These are phyloP conservation scores for Notarius lentiginosus DNA, from an alignment of 2,113 vertebrate species.

Conservation along the genomic window DNA sequence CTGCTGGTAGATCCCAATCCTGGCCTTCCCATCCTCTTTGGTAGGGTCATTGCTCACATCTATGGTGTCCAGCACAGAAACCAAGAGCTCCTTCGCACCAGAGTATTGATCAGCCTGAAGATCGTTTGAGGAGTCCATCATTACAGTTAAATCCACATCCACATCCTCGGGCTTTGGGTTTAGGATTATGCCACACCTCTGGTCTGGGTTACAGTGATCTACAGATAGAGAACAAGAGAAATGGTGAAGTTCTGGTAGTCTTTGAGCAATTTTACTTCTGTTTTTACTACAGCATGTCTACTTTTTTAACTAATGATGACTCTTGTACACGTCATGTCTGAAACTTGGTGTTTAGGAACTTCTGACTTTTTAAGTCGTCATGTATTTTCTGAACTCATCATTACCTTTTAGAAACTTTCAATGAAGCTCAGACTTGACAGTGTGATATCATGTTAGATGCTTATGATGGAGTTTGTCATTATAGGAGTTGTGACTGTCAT, in stretches of 20 bases:
- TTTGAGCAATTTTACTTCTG: no score
- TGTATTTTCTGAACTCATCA: background rate
- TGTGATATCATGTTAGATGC: background rate
- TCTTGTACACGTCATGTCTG: no score
- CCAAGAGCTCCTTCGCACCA: conserved; percentile 72
- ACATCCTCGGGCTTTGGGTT: conserved; percentile 57
- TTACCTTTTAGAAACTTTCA: background rate
- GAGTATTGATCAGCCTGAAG: conserved; percentile 69
- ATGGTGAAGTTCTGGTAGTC: background rate
- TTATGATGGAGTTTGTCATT: background rate
- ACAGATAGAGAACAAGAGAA: conserved; percentile 31
- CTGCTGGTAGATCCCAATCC: conserved; percentile 77
- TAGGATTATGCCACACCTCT: conserved; percentile 54
- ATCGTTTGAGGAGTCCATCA: conserved; percentile 78
- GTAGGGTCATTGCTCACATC: conserved; percentile 66
- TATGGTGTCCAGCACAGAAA: conserved; percentile 72
- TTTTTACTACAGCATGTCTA: no score
- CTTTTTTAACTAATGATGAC: no score
- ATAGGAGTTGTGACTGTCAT: background rate
- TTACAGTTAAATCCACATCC: conserved; percentile 77
- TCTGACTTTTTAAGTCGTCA: no score
- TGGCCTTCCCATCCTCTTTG: conserved; percentile 45
- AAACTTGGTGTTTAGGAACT: no score
- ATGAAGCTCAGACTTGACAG: no score
- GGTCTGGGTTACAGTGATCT: conserved; percentile 78